A percentile compares a stretch with the other conserved stretches of the same genome.
These are phyloP conservation scores for Drosophila planitibia DNA, from an alignment of 2,888 invertebrate genomes.

Conservation along the genomic window DNA sequence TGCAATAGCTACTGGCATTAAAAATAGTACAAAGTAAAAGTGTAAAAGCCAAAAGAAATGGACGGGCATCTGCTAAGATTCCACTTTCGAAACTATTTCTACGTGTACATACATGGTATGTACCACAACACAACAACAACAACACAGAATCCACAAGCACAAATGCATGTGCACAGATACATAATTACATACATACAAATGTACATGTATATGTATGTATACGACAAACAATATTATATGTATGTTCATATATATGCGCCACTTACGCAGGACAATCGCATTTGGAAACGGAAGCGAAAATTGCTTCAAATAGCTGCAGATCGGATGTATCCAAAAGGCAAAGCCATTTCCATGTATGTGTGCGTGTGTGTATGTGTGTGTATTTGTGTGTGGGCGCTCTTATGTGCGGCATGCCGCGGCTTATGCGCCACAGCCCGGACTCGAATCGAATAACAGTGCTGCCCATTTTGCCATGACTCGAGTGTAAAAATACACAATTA, in stretches of 20 bases:
- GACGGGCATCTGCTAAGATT: conserved; percentile 30
- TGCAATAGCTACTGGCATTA: conserved; percentile 28
- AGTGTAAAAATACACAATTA: background rate
- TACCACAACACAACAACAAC: conserved; percentile 15
- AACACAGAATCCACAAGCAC: conserved; percentile 1
- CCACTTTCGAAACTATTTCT: conserved; percentile 23
- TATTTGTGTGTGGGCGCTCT: background rate
- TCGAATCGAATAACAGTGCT: background rate
- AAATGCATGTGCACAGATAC: background rate
- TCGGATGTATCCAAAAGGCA: conserved; percentile 61
- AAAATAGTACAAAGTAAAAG: conserved; percentile 3
- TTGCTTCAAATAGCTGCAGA: conserved; percentile 64
- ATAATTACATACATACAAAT: background rate
- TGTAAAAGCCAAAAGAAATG: conserved; percentile 21
- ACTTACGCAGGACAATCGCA: conserved; percentile 64
- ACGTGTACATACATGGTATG: background rate
- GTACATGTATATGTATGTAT: background rate
- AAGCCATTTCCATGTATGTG: conserved; percentile 16
- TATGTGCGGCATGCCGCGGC: conserved; percentile 12
- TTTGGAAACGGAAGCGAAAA: conserved; percentile 65
- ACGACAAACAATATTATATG: background rate
- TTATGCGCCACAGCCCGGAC: conserved; percentile 2
- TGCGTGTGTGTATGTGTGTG: background rate
- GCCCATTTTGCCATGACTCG: background rate
- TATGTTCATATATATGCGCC: conserved; percentile 12